phyloP scores from a whole-genome alignment of 2,888 invertebrate species.

The Lasioglossum zephyrum region DNA sequence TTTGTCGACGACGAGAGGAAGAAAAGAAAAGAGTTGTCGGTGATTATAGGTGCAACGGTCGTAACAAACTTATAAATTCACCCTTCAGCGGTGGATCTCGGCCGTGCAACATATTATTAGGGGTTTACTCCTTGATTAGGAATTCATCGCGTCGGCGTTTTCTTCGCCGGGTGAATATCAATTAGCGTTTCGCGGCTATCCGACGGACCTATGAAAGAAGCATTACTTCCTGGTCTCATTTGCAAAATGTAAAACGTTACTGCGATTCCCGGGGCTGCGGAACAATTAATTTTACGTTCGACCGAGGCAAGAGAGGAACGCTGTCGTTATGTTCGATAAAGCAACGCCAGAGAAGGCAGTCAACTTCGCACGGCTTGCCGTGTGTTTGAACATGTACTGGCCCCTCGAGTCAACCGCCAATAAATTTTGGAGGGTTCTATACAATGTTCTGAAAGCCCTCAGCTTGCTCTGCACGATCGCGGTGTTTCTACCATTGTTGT shows the following conservation, averaged over 20 bases:
- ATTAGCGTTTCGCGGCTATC: not conserved
- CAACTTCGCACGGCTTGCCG: not conserved
- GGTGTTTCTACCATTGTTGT: not conserved
- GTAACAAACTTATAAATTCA: not conserved
- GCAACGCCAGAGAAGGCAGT: not conserved
- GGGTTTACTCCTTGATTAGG: not conserved
- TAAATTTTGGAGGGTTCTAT: not conserved
- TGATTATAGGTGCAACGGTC: not conserved
- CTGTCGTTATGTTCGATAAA: not conserved
- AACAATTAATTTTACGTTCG: not conserved
- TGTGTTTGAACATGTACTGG: not conserved
- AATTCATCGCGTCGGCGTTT: not conserved
- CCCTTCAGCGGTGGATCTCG: not conserved
- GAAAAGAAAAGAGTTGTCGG: not conserved
- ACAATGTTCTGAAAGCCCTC: not conserved
- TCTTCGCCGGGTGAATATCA: not conserved
- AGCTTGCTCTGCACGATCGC: not conserved
- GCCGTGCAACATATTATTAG: not conserved
- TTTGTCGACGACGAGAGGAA: not conserved
- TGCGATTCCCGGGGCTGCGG: not conserved
- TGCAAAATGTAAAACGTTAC: not conserved
- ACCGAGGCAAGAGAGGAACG: not conserved
- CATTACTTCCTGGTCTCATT: not conserved
- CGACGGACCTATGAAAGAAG: not conserved
- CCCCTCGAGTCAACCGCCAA: not conserved